These are phyloP conservation scores for Acromyrmex echinatior DNA, from an alignment of 1,140 invertebrate genomes.

Conservation along the genomic window DNA sequence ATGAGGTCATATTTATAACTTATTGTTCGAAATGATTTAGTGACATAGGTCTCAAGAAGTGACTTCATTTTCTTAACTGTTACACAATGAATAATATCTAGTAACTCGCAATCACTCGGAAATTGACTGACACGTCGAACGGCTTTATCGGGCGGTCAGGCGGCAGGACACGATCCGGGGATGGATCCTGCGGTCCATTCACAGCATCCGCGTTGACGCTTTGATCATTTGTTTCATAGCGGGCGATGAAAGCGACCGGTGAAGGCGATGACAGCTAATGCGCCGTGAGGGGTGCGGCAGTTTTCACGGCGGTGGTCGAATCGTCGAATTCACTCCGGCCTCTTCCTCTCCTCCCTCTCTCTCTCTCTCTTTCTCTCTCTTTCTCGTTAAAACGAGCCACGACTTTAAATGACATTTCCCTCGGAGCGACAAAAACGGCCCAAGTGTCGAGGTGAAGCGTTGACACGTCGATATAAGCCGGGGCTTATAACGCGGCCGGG, in stretches of 20 bases:
- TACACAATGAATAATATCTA: background rate
- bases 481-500: slow-evolving; percentile 56
- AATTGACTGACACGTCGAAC: slow-evolving; percentile 52
- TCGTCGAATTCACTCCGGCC: slow-evolving; percentile 55
- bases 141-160: slow-evolving; percentile 69
- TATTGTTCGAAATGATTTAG: background rate
- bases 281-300: slow-evolving; percentile 65
- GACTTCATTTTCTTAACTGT: background rate
- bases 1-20: background rate
- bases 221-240: slow-evolving; percentile 80
- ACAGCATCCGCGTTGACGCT: slow-evolving; percentile 77
- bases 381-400: slow-evolving; percentile 45
- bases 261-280: slow-evolving; percentile 78
- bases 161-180: slow-evolving; percentile 63
- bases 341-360: slow-evolving; percentile 41
- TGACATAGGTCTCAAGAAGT: background rate
- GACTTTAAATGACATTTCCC: slow-evolving; percentile 72
- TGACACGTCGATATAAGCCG: slow-evolving; percentile 56
- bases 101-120: background rate
- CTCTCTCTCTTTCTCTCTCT: background rate
- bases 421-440: slow-evolving; percentile 66
- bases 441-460: slow-evolving; percentile 65
- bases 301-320: slow-evolving; percentile 72
- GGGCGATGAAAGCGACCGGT: slow-evolving; percentile 75
- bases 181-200: slow-evolving; percentile 75